These are phyloP conservation scores for Thunnus maccoyii DNA, from an alignment of 2,113 vertebrate genomes.

Conservation along the genomic window DNA sequence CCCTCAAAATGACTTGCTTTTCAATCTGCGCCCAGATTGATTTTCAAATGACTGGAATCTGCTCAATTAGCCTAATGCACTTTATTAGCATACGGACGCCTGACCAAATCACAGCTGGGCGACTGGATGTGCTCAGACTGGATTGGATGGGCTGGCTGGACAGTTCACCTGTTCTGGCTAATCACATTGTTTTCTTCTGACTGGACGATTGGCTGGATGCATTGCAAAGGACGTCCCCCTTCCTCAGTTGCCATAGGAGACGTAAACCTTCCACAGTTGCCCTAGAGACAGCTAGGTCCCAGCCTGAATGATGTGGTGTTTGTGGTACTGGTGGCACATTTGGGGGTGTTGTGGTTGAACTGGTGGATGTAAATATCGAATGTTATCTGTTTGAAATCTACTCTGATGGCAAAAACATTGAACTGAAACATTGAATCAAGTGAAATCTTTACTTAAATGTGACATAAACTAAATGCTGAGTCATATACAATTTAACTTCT, in stretches of 20 bases:
- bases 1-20: constrained; percentile 43
- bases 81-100: constrained; percentile 67
- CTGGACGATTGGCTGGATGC: constrained; percentile 70
- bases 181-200: constrained; percentile 59
- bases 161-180: constrained; percentile 68
- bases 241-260: constrained; percentile 84
- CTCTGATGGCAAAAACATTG: background rate
- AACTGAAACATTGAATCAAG: background rate
- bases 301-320: constrained; percentile 61
- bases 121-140: constrained; percentile 41
- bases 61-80: constrained; percentile 71
- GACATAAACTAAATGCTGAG: background rate
- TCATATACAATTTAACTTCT: background rate
- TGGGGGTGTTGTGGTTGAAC: constrained; percentile 21
- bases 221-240: constrained; percentile 66
- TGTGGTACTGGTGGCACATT: constrained; percentile 47
- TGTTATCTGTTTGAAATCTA: background rate
- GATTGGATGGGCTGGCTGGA: constrained; percentile 61
- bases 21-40: constrained; percentile 46
- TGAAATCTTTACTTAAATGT: background rate
- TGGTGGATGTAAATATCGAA: constrained; percentile 24
- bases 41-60: constrained; percentile 63
- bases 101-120: constrained; percentile 50
- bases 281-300: constrained; percentile 82
- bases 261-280: constrained; percentile 81